Evolutionary conservation across 92 coral and sea anemone genomes (phyloP).

Genomic region (Blastomussa wellsi): DNA sequence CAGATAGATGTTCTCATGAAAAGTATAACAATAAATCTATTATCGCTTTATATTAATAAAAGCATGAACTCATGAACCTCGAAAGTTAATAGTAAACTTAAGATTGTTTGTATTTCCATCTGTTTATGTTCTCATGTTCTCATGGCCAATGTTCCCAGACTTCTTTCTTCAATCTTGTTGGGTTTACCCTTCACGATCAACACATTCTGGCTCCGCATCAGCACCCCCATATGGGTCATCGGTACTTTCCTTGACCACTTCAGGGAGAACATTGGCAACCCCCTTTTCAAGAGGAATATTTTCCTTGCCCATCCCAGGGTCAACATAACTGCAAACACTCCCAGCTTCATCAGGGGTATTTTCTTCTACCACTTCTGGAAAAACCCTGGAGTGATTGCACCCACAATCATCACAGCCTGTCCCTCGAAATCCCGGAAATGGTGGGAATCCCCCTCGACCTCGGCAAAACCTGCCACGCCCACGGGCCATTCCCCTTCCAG

Average conservation of each 20-base stretch:
- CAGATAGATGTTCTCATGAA: neutral
- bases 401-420: neutral
- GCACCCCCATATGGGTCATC: neutral
- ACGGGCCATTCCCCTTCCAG: constrained; percentile 3
- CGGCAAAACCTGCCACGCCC: constrained; percentile 18
- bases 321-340: neutral
- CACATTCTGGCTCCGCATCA: neutral
- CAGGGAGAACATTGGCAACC: neutral
- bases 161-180: neutral
- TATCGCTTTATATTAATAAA: neutral
- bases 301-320: neutral
- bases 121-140: neutral
- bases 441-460: constrained; percentile 23
- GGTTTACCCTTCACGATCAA: constrained; percentile 3
- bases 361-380: neutral
- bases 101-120: neutral
- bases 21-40: neutral
- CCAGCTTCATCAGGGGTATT: neutral
- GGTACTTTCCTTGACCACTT: neutral
- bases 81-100: neutral
- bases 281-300: neutral
- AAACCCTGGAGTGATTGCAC: constrained; percentile 13
- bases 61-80: constrained; percentile 29
- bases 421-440: neutral
- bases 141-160: neutral